Base-by-base conservation (phyloP, 2,797 vertebrate species). In the Tiaroga cobitis region DNA sequence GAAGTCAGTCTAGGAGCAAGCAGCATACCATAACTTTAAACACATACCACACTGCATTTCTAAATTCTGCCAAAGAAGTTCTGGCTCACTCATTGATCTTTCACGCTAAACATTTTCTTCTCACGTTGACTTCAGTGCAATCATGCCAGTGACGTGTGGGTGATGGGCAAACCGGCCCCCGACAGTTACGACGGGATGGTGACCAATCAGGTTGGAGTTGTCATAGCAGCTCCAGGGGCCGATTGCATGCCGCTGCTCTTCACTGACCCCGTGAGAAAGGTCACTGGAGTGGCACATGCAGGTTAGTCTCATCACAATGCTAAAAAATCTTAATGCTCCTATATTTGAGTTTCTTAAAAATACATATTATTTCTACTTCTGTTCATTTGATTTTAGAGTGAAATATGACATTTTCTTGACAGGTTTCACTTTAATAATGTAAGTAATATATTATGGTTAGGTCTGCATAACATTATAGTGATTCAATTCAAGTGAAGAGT, bases 161-260 rank as follows among this genome's bases (percentile, higher is more conserved):
- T 97, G 59, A 87, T 97, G 92, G 97, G 96, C 19, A 94, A 90
- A 82, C 84, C 91, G 0, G 95, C 97, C 82, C 98, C 97, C 0
- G 87, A 94, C 6, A 92, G 89, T 85, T 99, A 98, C 10, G 98
- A 99, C 86, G 97, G 95, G 32, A 94, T 98, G 81, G 95, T 97
- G 41, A 97, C 97, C 0, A 90, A 98, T 85, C 95, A 90, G 90
- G 92, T 65, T 1, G 96, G 94, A 3, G 87, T 97, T 59, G 97
- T 97, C 0, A 86, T 99, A 72, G 96, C 96, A 0, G 97, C 98
- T 69, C 97, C 97, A 0, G 97, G 97, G 2, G 97, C 98, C 18
- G 98, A 99, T 90, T 99, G 98, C 90, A 97, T 99, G 89, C 96
- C 98, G 0, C 88, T 99, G 85, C 92, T 99, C 78, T 98, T 99